Evolutionary conservation across 2,797 vertebrate species (phyloP).

Genomic region (Salmo trutta): DNA sequence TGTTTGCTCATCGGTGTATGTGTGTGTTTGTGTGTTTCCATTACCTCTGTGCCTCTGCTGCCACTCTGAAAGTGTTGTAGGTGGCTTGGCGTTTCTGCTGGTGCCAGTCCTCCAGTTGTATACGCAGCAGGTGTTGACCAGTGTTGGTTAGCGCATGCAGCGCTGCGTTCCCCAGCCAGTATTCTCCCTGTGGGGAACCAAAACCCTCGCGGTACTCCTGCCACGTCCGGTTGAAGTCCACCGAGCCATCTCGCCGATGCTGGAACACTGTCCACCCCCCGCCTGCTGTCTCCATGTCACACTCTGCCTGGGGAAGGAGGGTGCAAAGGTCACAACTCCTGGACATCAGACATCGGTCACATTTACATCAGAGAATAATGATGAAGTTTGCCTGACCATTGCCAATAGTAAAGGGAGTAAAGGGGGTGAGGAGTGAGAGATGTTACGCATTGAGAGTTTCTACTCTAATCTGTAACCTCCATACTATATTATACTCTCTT

Average conservation of each 20-base stretch:
- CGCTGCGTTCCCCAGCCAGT: conserved; percentile 80
- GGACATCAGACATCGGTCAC: neutral
- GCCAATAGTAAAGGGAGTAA: conserved; percentile 29
- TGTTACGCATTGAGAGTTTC: neutral
- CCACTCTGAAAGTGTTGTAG: conserved; percentile 80
- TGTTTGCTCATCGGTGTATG: neutral
- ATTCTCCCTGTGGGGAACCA: conserved; percentile 74
- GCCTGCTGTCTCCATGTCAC: conserved; percentile 81
- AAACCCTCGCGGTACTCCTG: conserved; percentile 82
- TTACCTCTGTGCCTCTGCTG: conserved; percentile 78
- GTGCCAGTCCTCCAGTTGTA: conserved; percentile 83
- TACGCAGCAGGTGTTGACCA: conserved; percentile 74
- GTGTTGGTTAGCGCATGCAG: conserved; percentile 70
- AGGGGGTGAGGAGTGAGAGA: neutral
- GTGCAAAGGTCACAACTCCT: neutral
- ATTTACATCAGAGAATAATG: conserved; percentile 5
- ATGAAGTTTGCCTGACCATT: neutral
- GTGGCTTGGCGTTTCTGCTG: conserved; percentile 76
- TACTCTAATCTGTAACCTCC: too few relatives aligned
- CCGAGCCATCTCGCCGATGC: conserved; percentile 72
- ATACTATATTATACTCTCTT: neutral
- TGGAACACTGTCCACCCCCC: conserved; percentile 85
- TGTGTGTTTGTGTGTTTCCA: neutral
- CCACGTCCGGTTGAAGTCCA: conserved; percentile 83
- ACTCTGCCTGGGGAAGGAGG: conserved; percentile 72